Base-by-base conservation (phyloP, 2,113 vertebrate species). In the Lates calcarifer region DNA sequence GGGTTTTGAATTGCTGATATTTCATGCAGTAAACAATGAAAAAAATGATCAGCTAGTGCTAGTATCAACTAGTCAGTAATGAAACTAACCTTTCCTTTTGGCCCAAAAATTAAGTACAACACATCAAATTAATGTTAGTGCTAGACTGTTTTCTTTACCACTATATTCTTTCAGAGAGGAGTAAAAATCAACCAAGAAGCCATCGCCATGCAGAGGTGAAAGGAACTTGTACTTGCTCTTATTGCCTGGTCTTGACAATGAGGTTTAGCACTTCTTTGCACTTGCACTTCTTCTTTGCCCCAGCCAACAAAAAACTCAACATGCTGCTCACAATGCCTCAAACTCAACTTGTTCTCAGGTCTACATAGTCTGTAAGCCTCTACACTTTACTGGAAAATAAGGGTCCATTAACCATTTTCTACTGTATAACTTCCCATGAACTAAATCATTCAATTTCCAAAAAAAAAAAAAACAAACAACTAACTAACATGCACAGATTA, bases 261-360 rank as follows among this genome's bases (percentile, higher is more conserved):
- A 68, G 69, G 62, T 47, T 26, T 74, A 83, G 37, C 24, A 35
- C 29, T 53, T 66, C 43, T 71, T 69, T 76, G 56, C 24, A 20
- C 37, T 69, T 76, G 56, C 24, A 20, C 37, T 22, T 47, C n/a
- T 26, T 24, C 43, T 47, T 66, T 33, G 26, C 63, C 22, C 28
- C 8, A 1, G 1, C 26, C 55, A 67, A 47, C 61, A 31, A 67
- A 2, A 78, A 35, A 67, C 53, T 62, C 18, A 55, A 43, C 17
- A 12, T 55, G 18, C 43, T 39, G 55, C 28, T 73, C 37, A 55
- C 55, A 67, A 66, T 33, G 26, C 43, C 33, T 60, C 60, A 13
- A 35, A 33, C 2, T 14, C 24, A 37, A 57, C 15, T 22, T 67
- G 39, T 47, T 55, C 8, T 47, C 45, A 73, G 53, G 5, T 73